Percentiles rank a stretch among this genome's conserved stretches.
Conservation (phyloP, 2,113 vertebrate species). For the Mesocricetus auratus region DNA sequence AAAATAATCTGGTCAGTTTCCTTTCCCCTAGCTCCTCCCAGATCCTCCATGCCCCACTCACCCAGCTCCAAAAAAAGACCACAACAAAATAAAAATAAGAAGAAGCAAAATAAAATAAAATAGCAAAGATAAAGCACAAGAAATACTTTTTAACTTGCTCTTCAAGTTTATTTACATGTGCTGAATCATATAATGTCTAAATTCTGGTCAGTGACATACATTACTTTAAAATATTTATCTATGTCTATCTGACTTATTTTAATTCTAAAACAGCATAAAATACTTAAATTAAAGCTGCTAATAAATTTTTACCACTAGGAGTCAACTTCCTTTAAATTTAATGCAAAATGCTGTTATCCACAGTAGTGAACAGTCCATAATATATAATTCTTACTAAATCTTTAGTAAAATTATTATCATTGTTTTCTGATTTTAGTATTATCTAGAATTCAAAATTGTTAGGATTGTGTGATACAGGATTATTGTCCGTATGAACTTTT, state of each 20-base stretch:
- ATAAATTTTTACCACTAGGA: background rate
- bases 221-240: background rate
- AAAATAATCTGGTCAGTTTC: background rate
- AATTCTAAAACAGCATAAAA: background rate
- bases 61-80: background rate
- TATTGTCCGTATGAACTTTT: background rate
- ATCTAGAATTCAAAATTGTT: background rate
- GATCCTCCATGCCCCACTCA: background rate
- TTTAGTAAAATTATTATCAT: background rate
- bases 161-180: background rate
- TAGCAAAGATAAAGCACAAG: no score
- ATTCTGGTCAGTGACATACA: background rate
- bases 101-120: background rate
- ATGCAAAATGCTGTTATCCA: background rate
- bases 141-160: background rate
- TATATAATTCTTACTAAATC: background rate
- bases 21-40: no score
- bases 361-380: background rate
- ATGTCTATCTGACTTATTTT: background rate
- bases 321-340: slow-evolving; percentile 14
- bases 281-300: slow-evolving; percentile 27
- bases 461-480: background rate
- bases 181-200: slow-evolving; percentile 14
- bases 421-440: slow-evolving; percentile 1
- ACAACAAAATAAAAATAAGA: background rate